Evolutionary conservation across 2,797 vertebrate species (phyloP).

Genomic region (Tapirus indicus): DNA sequence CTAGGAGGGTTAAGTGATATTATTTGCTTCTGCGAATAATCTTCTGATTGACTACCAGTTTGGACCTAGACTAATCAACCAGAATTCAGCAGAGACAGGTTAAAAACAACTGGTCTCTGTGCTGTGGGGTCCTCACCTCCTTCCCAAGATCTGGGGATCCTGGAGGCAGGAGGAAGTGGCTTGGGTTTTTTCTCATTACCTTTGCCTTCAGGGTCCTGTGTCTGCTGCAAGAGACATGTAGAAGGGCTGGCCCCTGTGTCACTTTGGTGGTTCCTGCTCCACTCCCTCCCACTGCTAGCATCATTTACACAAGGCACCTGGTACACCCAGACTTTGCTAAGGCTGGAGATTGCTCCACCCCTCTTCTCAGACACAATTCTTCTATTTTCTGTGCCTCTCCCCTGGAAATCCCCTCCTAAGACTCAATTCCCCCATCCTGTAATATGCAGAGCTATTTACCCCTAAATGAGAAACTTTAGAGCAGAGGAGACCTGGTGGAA

Average conservation of each 20-base stretch:
- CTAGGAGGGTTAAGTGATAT: no score
- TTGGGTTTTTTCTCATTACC: background rate
- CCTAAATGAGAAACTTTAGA: background rate
- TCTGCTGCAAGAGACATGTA: background rate
- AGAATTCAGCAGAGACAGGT: no score
- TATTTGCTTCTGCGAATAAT: no score
- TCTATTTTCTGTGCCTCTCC: background rate
- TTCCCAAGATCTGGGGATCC: no score
- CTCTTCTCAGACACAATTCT: background rate
- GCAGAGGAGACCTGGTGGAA: background rate
- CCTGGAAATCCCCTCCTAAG: background rate
- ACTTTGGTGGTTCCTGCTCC: background rate
- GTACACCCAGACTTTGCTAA: background rate
- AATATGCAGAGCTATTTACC: background rate
- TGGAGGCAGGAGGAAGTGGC: no score
- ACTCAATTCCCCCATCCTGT: background rate
- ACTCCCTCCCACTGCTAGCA: background rate
- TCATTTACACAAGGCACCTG: background rate
- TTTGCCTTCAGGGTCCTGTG: background rate
- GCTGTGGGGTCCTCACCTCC: no score
- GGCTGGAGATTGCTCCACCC: background rate
- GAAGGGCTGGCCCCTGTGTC: background rate
- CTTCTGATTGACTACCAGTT: no score
- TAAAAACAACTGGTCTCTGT: no score
- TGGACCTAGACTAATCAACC: no score